A percentile compares a stretch with the other conserved stretches of the same genome.
phyloP scores from a whole-genome alignment of 2,888 invertebrate species.

The Artemia sinica region DNA sequence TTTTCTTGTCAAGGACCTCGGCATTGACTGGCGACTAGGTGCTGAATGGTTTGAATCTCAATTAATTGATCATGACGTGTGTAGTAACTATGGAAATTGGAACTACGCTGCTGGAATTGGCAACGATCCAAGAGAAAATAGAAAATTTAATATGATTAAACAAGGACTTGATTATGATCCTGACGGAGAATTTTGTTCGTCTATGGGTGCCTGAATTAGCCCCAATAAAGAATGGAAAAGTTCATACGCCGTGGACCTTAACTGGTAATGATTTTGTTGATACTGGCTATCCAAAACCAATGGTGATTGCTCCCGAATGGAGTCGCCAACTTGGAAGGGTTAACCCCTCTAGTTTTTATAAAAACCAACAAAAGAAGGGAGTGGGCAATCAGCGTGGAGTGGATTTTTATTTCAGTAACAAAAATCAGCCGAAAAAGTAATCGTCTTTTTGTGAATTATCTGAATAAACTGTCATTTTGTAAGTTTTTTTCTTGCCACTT shows the following conservation, averaged over 20 bases:
- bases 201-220: conserved; percentile 31
- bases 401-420: conserved; percentile 25
- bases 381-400: conserved; percentile 24
- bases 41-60: conserved; percentile 33
- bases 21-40: conserved; percentile 32
- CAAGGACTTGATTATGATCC: conserved; percentile 27
- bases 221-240: conserved; percentile 23
- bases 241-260: conserved; percentile 26
- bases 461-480: too few species aligned
- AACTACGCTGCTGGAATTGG: conserved; percentile 31
- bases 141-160: conserved; percentile 27
- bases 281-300: conserved; percentile 26
- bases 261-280: conserved; percentile 22
- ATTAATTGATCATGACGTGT: conserved; percentile 32
- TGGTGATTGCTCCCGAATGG: conserved; percentile 26
- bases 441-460: not conserved
- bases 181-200: conserved; percentile 30
- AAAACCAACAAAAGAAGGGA: not conserved
- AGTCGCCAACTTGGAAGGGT: conserved; percentile 25
- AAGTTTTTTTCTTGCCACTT: too few species aligned
- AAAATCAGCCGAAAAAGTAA: conserved; percentile 13
- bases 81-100: conserved; percentile 34
- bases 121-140: conserved; percentile 31
- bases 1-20: conserved; percentile 32
- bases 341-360: conserved; percentile 16